Evolutionary conservation across 2,797 vertebrate genomes (phyloP).

Genomic region (Pangasius mekongensis): DNA sequence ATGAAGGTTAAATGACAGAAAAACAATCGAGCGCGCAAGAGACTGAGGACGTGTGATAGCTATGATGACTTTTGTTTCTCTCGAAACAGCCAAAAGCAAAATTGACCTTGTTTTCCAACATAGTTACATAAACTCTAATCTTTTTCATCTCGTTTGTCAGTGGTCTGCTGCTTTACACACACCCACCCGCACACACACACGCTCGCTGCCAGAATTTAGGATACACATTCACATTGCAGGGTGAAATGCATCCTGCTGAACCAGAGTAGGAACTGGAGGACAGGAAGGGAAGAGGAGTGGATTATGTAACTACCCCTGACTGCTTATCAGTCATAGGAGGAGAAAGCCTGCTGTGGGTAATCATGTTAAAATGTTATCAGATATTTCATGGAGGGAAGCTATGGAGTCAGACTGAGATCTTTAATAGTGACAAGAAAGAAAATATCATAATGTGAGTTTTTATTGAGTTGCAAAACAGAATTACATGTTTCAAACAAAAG

Average conservation of each 20-base stretch:
- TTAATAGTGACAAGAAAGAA: neutral
- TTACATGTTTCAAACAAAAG: neutral
- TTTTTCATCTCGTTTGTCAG: neutral
- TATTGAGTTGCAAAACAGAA: neutral
- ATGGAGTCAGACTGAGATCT: neutral
- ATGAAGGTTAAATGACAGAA: neutral
- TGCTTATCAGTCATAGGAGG: slow-evolving; percentile 4
- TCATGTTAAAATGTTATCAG: slow-evolving; percentile 33
- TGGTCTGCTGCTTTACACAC: slow-evolving; percentile 9
- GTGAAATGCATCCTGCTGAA: neutral
- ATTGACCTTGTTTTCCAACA: slow-evolving; percentile 17
- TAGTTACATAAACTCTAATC: slow-evolving; percentile 49
- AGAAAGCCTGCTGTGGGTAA: slow-evolving; percentile 17
- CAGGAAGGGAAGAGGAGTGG: neutral
- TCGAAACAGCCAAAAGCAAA: neutral
- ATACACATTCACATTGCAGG: neutral
- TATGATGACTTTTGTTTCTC: neutral
- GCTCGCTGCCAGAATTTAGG: neutral
- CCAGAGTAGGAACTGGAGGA: slow-evolving; percentile 9
- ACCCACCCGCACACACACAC: neutral
- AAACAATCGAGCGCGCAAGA: slow-evolving; percentile 2
- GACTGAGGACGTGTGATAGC: neutral
- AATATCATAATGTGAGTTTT: neutral
- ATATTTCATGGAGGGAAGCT: neutral
- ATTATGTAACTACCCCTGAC: slow-evolving; percentile 1